phyloP scores from a whole-genome alignment of 2,888 invertebrate genomes.

The Hipparchia sbordonii region DNA sequence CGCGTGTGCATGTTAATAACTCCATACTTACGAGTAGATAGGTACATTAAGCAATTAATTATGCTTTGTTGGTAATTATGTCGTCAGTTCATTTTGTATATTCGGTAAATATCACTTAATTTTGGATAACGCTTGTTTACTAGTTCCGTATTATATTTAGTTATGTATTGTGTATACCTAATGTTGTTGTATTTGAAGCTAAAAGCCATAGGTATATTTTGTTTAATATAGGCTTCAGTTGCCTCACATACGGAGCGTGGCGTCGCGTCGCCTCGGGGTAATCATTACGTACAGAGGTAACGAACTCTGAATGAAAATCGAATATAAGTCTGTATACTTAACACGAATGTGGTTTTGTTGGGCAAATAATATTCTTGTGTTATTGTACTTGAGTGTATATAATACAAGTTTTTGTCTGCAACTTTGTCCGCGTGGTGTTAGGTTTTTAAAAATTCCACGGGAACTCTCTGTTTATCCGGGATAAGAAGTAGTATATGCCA shows the following conservation, averaged over 20 bases:
- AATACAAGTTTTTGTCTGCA: not conserved
- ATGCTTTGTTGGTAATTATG: not conserved
- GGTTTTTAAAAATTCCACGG: no score
- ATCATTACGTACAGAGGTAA: constrained; percentile 14
- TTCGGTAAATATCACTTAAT: no score
- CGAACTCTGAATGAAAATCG: constrained; percentile 13
- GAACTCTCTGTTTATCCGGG: no score
- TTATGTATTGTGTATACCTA: not conserved
- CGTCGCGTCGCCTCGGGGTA: constrained; percentile 4
- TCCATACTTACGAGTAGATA: no score
- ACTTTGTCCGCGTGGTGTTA: no score
- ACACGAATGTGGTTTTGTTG: not conserved
- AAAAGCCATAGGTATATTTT: not conserved
- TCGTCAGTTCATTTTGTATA: not conserved
- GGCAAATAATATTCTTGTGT: not conserved
- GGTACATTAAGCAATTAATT: not conserved
- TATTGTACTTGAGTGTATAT: not conserved
- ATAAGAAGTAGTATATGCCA: no score
- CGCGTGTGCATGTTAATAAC: no score
- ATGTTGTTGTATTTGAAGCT: not conserved
- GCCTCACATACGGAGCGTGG: not conserved
- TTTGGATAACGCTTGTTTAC: no score
- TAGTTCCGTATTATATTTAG: not conserved
- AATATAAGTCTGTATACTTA: constrained; percentile 7
- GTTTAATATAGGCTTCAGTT: not conserved